Evolutionary conservation across 2,888 invertebrate species (phyloP).

Genomic region (Melangyna quadrimaculata): DNA sequence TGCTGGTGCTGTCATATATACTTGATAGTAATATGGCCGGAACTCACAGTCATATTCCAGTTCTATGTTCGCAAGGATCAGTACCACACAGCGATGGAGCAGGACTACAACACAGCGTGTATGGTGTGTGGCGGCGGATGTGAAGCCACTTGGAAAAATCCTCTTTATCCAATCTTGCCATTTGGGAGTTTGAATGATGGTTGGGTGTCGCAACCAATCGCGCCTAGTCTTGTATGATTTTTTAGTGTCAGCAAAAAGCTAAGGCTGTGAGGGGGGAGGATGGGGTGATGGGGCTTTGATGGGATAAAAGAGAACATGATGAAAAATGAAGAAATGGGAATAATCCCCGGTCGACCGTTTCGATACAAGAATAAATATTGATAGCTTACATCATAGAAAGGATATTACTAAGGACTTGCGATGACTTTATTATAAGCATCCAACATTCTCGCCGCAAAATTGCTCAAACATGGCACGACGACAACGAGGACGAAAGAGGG

Average conservation of each 20-base stretch:
- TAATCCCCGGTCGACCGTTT: slow-evolving; percentile 65
- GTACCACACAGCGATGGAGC: neutral
- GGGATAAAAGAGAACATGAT: slow-evolving; percentile 9
- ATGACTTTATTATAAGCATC: slow-evolving; percentile 71
- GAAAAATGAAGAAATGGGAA: slow-evolving; percentile 8
- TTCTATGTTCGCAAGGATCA: slow-evolving; percentile 12
- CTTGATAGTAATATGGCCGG: neutral
- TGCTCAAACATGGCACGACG: slow-evolving; percentile 46
- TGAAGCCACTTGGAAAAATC: slow-evolving; percentile 70
- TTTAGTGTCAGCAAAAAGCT: slow-evolving; percentile 41
- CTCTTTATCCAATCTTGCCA: slow-evolving; percentile 65
- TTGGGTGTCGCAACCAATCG: slow-evolving; percentile 17
- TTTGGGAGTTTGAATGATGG: slow-evolving; percentile 56
- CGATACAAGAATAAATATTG: slow-evolving; percentile 71
- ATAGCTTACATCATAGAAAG: slow-evolving; percentile 70
- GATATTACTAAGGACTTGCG: slow-evolving; percentile 66
- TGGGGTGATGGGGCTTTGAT: neutral
- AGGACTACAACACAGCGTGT: slow-evolving; percentile 21
- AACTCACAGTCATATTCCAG: slow-evolving; percentile 15
- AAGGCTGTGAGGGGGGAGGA: neutral
- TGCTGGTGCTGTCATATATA: neutral
- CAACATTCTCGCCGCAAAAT: slow-evolving; percentile 69
- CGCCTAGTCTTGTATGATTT: slow-evolving; percentile 4
- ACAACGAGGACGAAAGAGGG: neutral
- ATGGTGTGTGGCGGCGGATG: slow-evolving; percentile 31